Base-by-base conservation (phyloP, 2,797 vertebrate species). In the Aselliscus stoliczkanus region DNA sequence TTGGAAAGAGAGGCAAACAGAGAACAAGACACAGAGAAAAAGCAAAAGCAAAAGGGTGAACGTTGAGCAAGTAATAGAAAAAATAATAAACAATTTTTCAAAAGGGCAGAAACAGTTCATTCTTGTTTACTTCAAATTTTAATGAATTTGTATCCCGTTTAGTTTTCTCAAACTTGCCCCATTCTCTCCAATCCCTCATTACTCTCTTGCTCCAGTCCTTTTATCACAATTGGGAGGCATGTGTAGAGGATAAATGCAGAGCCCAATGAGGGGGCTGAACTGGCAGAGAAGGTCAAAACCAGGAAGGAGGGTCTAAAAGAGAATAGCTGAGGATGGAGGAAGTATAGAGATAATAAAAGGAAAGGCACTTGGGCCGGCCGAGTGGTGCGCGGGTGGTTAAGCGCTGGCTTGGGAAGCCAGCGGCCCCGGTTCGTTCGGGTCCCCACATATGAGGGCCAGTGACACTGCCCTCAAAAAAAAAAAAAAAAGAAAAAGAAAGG, bases 111-210 rank as follows among this genome's bases (percentile, higher is more conserved):
- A 69, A 88, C 50, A 75, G 47, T 64, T 94, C 20, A 54, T 64
- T 94, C 4, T 15, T 84, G n/a, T 92, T 87, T 72, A 85, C 60
- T 90, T 93, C 39, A 75, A 79, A 64, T 77, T 75, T 82, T 83
- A 85, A 82, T 54, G 69, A 58, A 64, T 37, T 84, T 65, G 73
- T 73, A 31, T 67, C 44, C 54, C 37, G 39, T 87, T 92, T 93
- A 82, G 50, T 64, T 82, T 93, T 69, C 75, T 94, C 82, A 80
- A 75, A 83, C 37, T 47, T 79, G 67, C 23, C 39, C 67, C 29
- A 21, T 72, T 88, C 21, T 67, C 34, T 83, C 25, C 62, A 42
- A 7, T 67, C 37, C 50, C 50, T 10, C 54, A 39, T 81, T 76
- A 56, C 62, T 77, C 81, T 72, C 42, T 72, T 56, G 25, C 8